Base-by-base conservation (phyloP, 2,888 invertebrate genomes). In the Cotesia congregata region DNA sequence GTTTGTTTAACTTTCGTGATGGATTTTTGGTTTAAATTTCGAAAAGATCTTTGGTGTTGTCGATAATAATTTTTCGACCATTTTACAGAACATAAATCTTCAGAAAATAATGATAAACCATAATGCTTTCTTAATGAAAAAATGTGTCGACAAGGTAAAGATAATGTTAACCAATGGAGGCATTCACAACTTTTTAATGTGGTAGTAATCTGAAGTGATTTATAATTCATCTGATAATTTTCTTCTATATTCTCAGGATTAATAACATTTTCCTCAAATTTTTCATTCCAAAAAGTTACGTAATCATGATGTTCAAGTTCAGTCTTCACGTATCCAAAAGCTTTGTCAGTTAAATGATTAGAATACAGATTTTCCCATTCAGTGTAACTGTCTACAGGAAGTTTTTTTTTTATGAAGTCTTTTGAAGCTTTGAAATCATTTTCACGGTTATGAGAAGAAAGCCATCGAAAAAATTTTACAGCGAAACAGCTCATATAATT, bases 1-100 rank as follows among this genome's bases (percentile, higher is more conserved):
- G 41, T 38, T 41, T 41, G 7, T 5, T 41, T 65, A 2, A 12
- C 12, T 41, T 15, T 12, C 4, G 6, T 61, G 15, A 41, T 41
- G 41, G 41, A 41, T 41, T 3, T 60, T 12, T n/a, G 15, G 1
- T 68, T 38, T 4, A 0, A 39, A 39, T 30, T 40, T 61, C 40
- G 64, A 41, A 78, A 78, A 39, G 67, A 40, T 50, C 72, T 59
- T 64, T 80, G 80, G n/a, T 77, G 20, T 41, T 67, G 6, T 60
- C 62, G 72, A 38, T 75, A 80, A 65, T 80, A 80, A 2, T 17
- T 30, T 64, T 80, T 80, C 59, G 62, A 77, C 78, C 77, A 80
- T 7, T 77, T 65, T 50, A 68, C 50, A 39, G 67, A 20, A 65
- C 76, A 77, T n/a, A 74, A 20, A 39, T 38, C 40, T 67, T 77